A percentile compares a stretch with the other conserved stretches of the same genome.
These are phyloP conservation scores for Dendrocincla fuliginosa DNA, from an alignment of 2,797 vertebrate species.

Conservation along the genomic window DNA sequence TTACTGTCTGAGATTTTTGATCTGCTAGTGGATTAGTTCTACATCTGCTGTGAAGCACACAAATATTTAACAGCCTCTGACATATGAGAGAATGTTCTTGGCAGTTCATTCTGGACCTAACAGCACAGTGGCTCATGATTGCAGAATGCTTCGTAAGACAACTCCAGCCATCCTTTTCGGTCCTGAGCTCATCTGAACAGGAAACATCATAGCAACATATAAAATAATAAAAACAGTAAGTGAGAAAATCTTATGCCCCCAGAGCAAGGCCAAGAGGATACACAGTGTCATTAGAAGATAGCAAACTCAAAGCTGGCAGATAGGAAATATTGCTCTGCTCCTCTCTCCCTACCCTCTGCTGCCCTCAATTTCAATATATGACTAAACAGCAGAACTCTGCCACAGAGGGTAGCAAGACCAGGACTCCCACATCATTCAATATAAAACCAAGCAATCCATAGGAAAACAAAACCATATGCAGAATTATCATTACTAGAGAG, in stretches of 20 bases:
- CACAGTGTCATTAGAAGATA: background rate
- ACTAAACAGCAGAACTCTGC: background rate
- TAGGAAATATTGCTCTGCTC: background rate
- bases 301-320: background rate
- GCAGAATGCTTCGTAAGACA: background rate
- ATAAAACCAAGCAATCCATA: background rate
- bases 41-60: background rate
- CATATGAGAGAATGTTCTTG: background rate
- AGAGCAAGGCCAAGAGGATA: background rate
- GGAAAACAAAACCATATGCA: background rate
- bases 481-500: background rate
- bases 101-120: background rate
- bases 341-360: no score
- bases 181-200: background rate
- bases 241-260: background rate
- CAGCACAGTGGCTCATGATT: background rate
- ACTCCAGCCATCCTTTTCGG: background rate
- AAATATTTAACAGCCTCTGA: background rate
- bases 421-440: background rate
- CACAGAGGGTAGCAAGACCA: background rate
- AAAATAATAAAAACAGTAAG: background rate
- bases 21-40: background rate
- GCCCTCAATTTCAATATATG: background rate
- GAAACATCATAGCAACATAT: background rate
- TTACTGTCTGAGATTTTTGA: background rate